Evolutionary conservation across 2,888 invertebrate genomes (phyloP).

Genomic region (Rhagonycha fulva): DNA sequence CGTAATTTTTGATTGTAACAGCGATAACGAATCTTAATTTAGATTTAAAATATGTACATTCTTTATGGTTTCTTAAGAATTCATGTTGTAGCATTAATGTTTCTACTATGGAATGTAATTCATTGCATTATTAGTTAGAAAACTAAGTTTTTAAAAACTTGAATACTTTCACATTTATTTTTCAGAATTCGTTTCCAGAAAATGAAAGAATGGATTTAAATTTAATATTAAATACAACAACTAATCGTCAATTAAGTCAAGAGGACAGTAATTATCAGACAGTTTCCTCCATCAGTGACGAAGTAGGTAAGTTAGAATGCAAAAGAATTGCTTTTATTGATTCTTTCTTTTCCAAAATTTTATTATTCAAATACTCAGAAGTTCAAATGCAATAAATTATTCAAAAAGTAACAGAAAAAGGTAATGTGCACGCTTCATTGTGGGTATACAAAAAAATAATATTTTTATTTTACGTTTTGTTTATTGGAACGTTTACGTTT

Average conservation of each 20-base stretch:
- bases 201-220: not conserved
- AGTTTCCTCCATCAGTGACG: not conserved
- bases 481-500: not conserved
- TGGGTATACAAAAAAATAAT: not conserved
- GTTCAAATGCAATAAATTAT: not conserved
- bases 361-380: not conserved
- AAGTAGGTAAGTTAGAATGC: not conserved
- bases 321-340: not conserved
- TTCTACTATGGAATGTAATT: not conserved
- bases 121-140: slow-evolving; percentile 11
- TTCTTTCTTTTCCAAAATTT: not conserved
- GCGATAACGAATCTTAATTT: slow-evolving; percentile 5
- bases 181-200: not conserved
- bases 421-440: not conserved
- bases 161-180: not conserved
- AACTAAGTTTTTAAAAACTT: not conserved
- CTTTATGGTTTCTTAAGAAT: slow-evolving; percentile 10
- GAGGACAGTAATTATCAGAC: not conserved
- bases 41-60: not conserved
- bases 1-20: slow-evolving; percentile 2
- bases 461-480: not conserved
- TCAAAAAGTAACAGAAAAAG: not conserved
- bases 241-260: not conserved
- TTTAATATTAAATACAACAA: not conserved
- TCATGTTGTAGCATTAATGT: not conserved